Conservation (phyloP, 1,140 invertebrate genomes). For the Chelonus insularis region DNA sequence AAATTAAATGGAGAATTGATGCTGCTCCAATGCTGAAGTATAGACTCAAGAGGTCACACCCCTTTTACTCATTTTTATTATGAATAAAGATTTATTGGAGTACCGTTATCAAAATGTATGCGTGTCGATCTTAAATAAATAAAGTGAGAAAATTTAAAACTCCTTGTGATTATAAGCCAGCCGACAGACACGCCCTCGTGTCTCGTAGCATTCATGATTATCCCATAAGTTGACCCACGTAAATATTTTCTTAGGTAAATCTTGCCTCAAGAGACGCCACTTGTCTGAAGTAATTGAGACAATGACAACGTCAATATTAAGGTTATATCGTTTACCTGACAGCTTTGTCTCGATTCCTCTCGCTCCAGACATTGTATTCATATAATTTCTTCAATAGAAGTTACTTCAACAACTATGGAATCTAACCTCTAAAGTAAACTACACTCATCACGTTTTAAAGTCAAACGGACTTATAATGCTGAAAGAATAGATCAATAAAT, state of each 20-base stretch:
- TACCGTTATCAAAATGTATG: constrained; percentile 13
- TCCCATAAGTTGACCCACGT: constrained; percentile 5
- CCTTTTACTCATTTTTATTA: no score
- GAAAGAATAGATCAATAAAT: no score
- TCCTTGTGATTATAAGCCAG: constrained; percentile 24
- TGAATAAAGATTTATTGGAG: no score
- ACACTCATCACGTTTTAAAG: no score
- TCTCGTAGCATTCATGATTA: neutral
- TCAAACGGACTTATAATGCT: no score
- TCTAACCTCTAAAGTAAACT: no score
- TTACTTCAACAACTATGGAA: no score
- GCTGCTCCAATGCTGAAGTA: no score
- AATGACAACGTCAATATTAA: constrained; percentile 35
- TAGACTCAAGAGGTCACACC: no score
- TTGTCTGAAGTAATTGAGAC: constrained; percentile 34
- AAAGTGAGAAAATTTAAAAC: constrained; percentile 8
- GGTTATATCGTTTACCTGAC: constrained; percentile 35
- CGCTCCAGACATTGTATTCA: neutral
- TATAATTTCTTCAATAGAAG: neutral
- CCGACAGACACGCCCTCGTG: constrained; percentile 14
- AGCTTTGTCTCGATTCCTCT: constrained; percentile 4
- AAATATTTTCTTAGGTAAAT: constrained; percentile 42
- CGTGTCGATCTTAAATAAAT: constrained; percentile 28
- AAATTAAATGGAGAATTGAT: no score
- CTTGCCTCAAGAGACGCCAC: constrained; percentile 2